Conservation (phyloP, 2,113 vertebrate genomes). For the Ceuthmochares aereus region DNA sequence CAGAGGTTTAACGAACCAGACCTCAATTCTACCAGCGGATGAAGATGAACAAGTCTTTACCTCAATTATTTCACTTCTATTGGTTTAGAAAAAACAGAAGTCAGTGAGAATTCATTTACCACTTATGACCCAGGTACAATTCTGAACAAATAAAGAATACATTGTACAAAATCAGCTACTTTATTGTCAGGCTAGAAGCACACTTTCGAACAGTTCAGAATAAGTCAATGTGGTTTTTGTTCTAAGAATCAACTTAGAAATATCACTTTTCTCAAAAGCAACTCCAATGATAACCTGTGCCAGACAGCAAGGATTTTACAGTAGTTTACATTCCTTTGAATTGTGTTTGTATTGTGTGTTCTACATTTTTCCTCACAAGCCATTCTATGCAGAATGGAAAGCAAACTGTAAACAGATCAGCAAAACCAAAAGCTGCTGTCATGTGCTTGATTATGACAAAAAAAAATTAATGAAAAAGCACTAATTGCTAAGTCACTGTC, state of each 20-base stretch:
- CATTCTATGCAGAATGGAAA: neutral
- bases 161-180: neutral
- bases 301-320: neutral
- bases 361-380: neutral
- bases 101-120: neutral
- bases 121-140: fast-evolving
- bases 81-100: neutral
- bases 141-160: neutral
- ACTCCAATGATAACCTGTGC: neutral
- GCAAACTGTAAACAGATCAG: neutral
- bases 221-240: neutral
- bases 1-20: neutral
- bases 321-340: neutral
- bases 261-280: neutral
- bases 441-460: neutral
- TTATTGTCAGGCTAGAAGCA: neutral
- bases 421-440: neutral
- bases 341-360: neutral
- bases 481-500: neutral
- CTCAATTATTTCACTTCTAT: neutral
- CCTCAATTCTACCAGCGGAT: neutral
- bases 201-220: neutral
- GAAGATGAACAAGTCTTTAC: neutral
- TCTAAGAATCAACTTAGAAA: neutral
- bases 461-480: neutral